Conservation (phyloP, 2,797 vertebrate genomes). For the Tenualosa thibaudeaui region DNA sequence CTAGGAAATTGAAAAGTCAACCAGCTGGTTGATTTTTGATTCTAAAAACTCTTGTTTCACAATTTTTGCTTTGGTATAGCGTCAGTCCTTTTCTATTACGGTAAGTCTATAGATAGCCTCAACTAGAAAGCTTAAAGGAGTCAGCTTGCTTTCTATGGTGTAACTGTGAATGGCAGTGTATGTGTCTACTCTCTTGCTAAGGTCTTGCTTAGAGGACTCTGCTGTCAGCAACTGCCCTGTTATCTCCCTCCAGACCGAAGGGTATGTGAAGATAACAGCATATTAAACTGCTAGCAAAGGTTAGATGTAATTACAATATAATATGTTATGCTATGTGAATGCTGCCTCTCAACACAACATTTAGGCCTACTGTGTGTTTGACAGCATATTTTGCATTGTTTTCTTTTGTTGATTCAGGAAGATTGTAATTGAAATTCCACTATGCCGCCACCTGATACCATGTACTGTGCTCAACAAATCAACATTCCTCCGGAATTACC, state of each 20-base stretch:
- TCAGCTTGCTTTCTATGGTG: background rate
- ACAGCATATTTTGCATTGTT: background rate
- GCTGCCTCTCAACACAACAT: too few species aligned
- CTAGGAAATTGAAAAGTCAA: background rate
- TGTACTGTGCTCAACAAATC: slow-evolving; percentile 95
- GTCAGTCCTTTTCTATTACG: background rate
- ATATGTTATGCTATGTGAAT: too few species aligned
- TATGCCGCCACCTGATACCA: slow-evolving; percentile 88
- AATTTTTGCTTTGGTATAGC: background rate
- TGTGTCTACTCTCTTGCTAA: background rate
- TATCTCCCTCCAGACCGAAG: background rate
- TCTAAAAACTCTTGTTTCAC: slow-evolving; percentile 22
- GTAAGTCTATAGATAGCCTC: background rate
- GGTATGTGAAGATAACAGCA: background rate
- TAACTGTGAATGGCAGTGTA: background rate
- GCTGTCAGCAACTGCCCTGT: background rate
- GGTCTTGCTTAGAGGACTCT: background rate
- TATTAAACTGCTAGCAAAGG: too few species aligned
- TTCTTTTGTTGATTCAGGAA: background rate
- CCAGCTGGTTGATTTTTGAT: background rate
- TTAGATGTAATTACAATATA: too few species aligned
- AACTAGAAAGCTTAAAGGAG: background rate
- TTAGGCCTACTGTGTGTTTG: too few species aligned
- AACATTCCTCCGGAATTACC: slow-evolving; percentile 86
- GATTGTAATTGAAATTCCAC: background rate